These are phyloP conservation scores for Campopleginae sp. DNA, from an alignment of 2,888 invertebrate species.

Conservation along the genomic window DNA sequence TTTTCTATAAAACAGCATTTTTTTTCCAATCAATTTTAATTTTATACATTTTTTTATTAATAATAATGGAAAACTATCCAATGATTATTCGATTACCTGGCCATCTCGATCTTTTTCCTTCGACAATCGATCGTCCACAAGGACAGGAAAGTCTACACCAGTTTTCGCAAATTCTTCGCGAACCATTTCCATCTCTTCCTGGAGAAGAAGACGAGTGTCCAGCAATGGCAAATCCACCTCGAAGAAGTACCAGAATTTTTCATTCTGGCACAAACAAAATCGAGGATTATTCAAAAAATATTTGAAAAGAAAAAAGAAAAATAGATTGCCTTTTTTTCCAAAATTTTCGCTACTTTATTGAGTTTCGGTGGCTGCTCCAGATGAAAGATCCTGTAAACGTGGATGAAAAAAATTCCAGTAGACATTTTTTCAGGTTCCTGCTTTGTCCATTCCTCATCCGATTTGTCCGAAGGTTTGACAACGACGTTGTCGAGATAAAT, in stretches of 20 bases:
- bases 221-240: conserved; percentile 86
- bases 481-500: conserved; percentile 85
- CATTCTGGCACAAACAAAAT: conserved; percentile 31
- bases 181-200: conserved; percentile 65
- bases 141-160: conserved; percentile 49
- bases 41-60: not conserved
- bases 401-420: conserved; percentile 85
- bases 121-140: not conserved
- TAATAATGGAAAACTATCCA: not conserved
- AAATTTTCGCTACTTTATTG: conserved; percentile 81
- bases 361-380: conserved; percentile 85
- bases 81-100: conserved; percentile 9
- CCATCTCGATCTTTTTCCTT: conserved; percentile 41
- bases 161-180: conserved; percentile 60
- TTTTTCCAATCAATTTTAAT: not conserved
- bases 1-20: not conserved
- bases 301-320: no score
- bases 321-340: no score
- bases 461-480: conserved; percentile 81
- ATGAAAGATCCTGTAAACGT: conserved; percentile 85
- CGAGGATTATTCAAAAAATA: no score
- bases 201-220: conserved; percentile 82
- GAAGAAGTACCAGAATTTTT: conserved; percentile 74
- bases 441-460: conserved; percentile 46
- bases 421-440: conserved; percentile 80